These are phyloP conservation scores for Nannobrachium achirus DNA, from an alignment of 2,113 vertebrate genomes.

Conservation along the genomic window DNA sequence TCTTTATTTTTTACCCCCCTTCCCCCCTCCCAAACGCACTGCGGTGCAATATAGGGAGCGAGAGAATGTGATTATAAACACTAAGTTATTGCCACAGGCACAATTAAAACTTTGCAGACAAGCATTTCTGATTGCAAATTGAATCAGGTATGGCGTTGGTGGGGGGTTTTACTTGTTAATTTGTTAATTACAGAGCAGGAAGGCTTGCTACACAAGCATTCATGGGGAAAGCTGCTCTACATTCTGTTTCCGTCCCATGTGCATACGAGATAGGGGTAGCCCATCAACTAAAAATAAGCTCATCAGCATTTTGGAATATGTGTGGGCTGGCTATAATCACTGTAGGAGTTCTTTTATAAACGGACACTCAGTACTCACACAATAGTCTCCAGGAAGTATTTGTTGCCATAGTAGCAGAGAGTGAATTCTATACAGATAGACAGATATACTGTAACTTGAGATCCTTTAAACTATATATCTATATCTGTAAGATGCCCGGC, in stretches of 20 bases:
- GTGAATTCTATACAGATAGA: background rate
- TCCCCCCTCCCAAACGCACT: conserved; percentile 65
- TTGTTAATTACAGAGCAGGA: conserved; percentile 93
- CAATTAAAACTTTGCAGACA: conserved; percentile 98
- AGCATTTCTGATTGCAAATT: conserved; percentile 94
- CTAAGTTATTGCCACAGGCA: conserved; percentile 97
- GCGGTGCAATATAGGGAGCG: conserved; percentile 93
- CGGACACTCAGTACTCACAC: conserved; percentile 35
- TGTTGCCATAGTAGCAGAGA: conserved; percentile 33
- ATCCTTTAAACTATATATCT: no score
- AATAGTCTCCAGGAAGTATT: conserved; percentile 35
- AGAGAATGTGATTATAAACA: conserved; percentile 97
- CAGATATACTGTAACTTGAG: no score
- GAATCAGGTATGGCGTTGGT: conserved; percentile 90
- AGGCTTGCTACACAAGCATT: conserved; percentile 83
- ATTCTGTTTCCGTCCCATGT: conserved; percentile 67
- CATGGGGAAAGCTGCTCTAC: conserved; percentile 77
- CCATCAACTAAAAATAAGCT: conserved; percentile 73
- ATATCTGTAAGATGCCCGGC: no score
- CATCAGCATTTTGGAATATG: conserved; percentile 69
- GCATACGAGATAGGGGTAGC: conserved; percentile 64
- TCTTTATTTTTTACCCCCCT: conserved; percentile 64
- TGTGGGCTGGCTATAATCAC: conserved; percentile 68
- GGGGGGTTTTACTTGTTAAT: conserved; percentile 90
- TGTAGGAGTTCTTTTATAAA: conserved; percentile 56